Conservation (phyloP, 2,797 vertebrate species). For the Rhinatrema bivittatum region DNA sequence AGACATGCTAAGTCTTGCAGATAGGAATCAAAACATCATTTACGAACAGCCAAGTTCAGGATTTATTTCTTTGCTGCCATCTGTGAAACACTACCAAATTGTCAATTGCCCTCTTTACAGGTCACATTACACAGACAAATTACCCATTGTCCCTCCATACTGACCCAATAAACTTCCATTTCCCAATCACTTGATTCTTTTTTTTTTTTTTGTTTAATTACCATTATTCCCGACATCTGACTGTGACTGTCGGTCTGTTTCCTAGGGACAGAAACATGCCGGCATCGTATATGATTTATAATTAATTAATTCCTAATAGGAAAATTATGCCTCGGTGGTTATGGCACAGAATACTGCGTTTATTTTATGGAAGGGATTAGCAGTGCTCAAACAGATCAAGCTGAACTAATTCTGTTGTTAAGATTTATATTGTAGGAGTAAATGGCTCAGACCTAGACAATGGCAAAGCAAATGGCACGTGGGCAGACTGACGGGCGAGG, state of each 20-base stretch:
- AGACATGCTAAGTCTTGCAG: too few species aligned
- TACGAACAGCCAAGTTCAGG: too few species aligned
- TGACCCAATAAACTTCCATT: background rate
- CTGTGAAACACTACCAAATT: too few species aligned
- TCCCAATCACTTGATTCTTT: background rate
- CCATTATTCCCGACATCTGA: slow-evolving; percentile 18
- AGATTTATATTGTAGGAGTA: slow-evolving; percentile 5
- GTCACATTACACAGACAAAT: too few species aligned
- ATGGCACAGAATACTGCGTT: slow-evolving; percentile 20
- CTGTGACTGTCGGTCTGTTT: slow-evolving; percentile 19
- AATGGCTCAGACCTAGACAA: slow-evolving; percentile 5
- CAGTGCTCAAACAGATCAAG: slow-evolving; percentile 13
- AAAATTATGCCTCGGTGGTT: slow-evolving; percentile 33
- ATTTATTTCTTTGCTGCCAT: too few species aligned
- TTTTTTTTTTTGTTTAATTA: slow-evolving; percentile 11
- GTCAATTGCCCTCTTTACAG: too few species aligned
- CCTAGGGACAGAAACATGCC: slow-evolving; percentile 24
- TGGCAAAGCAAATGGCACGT: background rate
- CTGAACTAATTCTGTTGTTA: slow-evolving; percentile 12
- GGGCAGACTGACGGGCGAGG: background rate
- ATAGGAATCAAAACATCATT: too few species aligned
- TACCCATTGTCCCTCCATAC: too few species aligned
- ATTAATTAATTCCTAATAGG: slow-evolving; percentile 36
- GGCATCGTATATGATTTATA: slow-evolving; percentile 20
- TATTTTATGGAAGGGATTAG: slow-evolving; percentile 29